Evolutionary conservation across 1,140 invertebrate genomes (phyloP).

Genomic region (Notospermus geniculatus): DNA sequence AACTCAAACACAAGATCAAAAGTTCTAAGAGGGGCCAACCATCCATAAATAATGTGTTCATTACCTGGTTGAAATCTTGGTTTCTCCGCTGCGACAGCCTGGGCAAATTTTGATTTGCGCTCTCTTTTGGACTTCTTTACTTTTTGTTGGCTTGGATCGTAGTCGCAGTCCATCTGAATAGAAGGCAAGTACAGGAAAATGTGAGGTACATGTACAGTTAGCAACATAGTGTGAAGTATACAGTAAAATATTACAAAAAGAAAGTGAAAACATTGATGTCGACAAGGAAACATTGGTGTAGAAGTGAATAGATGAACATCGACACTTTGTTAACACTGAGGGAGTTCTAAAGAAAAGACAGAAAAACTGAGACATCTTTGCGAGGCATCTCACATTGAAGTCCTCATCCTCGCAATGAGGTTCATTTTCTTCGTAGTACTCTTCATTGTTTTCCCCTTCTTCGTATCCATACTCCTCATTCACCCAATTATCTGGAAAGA

Average conservation of each 20-base stretch:
- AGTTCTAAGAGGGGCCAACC: too few species aligned
- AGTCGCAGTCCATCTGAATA: slow-evolving; percentile 83
- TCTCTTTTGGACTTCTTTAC: slow-evolving; percentile 30
- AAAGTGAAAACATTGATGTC: too few species aligned
- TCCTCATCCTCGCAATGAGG: slow-evolving; percentile 75
- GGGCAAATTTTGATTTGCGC: slow-evolving; percentile 65
- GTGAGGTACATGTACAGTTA: too few species aligned
- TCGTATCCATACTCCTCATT: slow-evolving; percentile 61
- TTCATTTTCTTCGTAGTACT: slow-evolving; percentile 29
- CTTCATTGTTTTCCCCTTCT: slow-evolving; percentile 29
- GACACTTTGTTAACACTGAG: background rate
- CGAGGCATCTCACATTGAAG: slow-evolving; percentile 72
- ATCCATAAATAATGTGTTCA: too few species aligned
- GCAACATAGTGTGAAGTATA: too few species aligned
- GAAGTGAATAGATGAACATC: background rate
- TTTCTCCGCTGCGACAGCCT: slow-evolving; percentile 69
- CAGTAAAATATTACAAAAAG: too few species aligned
- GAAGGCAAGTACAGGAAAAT: slow-evolving; percentile 19
- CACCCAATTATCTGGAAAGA: slow-evolving; percentile 71
- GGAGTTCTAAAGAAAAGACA: slow-evolving; percentile 13
- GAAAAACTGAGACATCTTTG: slow-evolving; percentile 12
- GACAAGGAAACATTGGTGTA: too few species aligned
- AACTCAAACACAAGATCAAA: too few species aligned
- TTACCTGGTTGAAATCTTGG: slow-evolving; percentile 77
- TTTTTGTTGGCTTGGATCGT: slow-evolving; percentile 61